Evolutionary conservation across 2,113 vertebrate genomes (phyloP).

Genomic region (Lophotis ruficrista): DNA sequence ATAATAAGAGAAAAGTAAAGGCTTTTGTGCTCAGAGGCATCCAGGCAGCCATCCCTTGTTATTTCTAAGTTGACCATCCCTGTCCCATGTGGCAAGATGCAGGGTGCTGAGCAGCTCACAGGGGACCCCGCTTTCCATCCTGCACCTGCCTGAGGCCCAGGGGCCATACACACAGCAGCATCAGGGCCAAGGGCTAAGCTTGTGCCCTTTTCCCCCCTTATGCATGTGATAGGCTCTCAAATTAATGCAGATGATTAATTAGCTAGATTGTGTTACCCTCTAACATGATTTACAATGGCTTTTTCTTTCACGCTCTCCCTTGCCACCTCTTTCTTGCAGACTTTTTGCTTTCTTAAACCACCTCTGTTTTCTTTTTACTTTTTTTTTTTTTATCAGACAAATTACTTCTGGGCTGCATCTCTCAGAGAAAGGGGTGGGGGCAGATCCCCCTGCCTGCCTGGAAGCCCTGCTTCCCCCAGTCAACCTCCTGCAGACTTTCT

Average conservation of each 20-base stretch:
- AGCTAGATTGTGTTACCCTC: neutral
- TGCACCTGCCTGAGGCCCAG: neutral
- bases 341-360: neutral
- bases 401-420: neutral
- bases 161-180: neutral
- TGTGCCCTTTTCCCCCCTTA: neutral
- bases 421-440: too few relatives aligned
- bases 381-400: neutral
- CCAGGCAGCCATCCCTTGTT: neutral
- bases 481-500: neutral
- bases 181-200: neutral
- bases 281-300: neutral
- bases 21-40: neutral
- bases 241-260: neutral
- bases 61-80: neutral
- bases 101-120: neutral
- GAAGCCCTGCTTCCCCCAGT: neutral
- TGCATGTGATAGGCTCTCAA: neutral
- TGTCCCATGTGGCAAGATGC: rapidly evolving
- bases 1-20: neutral
- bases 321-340: neutral
- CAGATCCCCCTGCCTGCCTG: neutral
- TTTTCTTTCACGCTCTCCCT: neutral
- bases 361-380: neutral
- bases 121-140: neutral